Evolutionary conservation across 1,140 invertebrate species (phyloP).

Genomic region (Gryon sp.): DNA sequence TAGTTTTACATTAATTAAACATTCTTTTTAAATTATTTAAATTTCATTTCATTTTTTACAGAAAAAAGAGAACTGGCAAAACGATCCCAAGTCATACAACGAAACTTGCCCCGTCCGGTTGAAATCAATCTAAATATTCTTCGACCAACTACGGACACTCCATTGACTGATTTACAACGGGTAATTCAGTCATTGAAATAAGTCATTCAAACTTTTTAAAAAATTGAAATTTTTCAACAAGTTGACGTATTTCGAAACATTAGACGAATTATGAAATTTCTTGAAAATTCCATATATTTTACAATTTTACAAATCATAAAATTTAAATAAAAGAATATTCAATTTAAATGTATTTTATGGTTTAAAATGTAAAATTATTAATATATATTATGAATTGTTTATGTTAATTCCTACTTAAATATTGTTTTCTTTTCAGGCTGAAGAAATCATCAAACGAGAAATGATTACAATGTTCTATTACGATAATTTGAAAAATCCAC

Average conservation of each 20-base stretch:
- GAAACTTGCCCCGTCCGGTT: slow-evolving; percentile 91
- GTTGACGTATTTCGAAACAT: no score
- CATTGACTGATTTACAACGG: slow-evolving; percentile 92
- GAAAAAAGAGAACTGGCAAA: slow-evolving; percentile 85
- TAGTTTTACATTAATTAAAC: no score
- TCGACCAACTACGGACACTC: slow-evolving; percentile 85
- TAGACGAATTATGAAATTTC: no score
- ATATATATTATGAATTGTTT: no score
- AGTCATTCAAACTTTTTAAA: no score
- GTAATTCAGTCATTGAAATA: no score
- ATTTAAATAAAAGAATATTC: neutral
- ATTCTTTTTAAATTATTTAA: no score
- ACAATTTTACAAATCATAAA: neutral
- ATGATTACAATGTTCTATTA: slow-evolving; percentile 98
- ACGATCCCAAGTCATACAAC: slow-evolving; percentile 93
- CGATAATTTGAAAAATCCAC: slow-evolving; percentile 87
- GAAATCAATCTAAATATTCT: slow-evolving; percentile 92
- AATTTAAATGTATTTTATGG: no score
- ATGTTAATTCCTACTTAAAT: no score
- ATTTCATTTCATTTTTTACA: slow-evolving; percentile 49
- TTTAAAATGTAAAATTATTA: no score
- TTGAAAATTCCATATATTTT: no score
- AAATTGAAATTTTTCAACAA: no score
- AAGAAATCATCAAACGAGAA: slow-evolving; percentile 98
- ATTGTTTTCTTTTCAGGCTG: slow-evolving; percentile 83